Base-by-base conservation (phyloP, 2,797 vertebrate species). In the Cirrhinus mrigala region DNA sequence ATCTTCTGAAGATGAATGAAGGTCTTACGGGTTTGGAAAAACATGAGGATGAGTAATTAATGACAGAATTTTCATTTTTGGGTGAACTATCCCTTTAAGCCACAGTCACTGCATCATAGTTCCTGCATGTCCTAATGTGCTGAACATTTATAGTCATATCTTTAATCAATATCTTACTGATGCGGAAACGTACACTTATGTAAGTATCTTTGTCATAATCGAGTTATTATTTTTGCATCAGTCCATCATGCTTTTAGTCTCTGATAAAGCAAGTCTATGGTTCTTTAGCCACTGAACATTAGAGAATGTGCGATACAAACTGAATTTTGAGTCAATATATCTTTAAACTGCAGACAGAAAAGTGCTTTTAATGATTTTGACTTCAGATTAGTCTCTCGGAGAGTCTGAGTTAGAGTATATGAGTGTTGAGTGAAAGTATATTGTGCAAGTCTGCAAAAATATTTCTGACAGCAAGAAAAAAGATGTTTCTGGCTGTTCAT, bases 231-330 rank as follows among this genome's bases (percentile, higher is more conserved):
- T 50, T 64, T 68, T 50, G 37, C 18, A 68, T 80, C 46, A 37
- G 27, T 52, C 24, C 78, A 71, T 82, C 16, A 46, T 29, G 80
- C 52, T 82, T 71, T 82, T 29, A 60, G 54, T 82, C 77, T 79
- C 68, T 71, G 16, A 46, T 46, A 82, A 6, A 22, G 20, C 29
- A 56, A 27, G 16, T 70, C 14, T 44, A 60, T 44, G n/a, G n/a
- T 22, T 58, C 6, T 82, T 44, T 8, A 82, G 15, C 15, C 16
- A 60, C 52, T 90, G 87, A 93, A 92, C 86, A 93, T 93, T 91
- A 92, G 10, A 80, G 18, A 18, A 58, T 48, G 20, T 69, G 33
- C 69, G 66, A 77, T 58, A 69, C 22, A 84, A 69, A 78, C n/a
- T 46, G 3, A 66, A 71, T 71, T 85, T 60, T 71, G 24, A 56